Percentiles rank a stretch among this genome's conserved stretches.
phyloP scores from a whole-genome alignment of 2,797 vertebrate species.

The Trematomus bernacchii region DNA sequence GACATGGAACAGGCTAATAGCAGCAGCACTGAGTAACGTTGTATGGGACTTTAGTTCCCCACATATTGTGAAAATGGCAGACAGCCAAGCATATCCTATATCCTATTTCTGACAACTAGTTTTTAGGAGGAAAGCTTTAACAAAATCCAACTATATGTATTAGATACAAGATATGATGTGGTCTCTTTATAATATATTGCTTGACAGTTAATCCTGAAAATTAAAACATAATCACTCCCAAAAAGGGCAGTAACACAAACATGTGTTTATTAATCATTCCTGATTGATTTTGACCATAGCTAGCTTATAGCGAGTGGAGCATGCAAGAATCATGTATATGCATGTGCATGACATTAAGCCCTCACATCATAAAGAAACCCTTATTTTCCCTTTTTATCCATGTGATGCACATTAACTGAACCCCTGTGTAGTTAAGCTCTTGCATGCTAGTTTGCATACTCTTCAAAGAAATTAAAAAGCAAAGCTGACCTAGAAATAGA shows the following conservation, averaged over 20 bases:
- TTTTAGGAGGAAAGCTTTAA: background rate
- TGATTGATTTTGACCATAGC: background rate
- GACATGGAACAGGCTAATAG: conserved; percentile 35
- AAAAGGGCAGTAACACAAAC: background rate
- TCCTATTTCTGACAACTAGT: background rate
- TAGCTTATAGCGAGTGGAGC: background rate
- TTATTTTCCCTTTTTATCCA: background rate
- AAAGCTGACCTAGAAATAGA: background rate
- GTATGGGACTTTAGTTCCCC: conserved; percentile 11
- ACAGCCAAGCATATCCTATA: conserved; percentile 1
- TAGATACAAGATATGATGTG: background rate
- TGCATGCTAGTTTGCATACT: conserved; percentile 2
- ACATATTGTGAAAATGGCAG: conserved; percentile 2
- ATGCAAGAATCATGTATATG: background rate
- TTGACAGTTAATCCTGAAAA: background rate
- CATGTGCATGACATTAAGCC: background rate
- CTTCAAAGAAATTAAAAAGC: background rate
- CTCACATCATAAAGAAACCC: background rate
- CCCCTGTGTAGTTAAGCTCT: background rate
- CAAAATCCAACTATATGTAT: background rate
- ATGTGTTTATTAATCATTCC: background rate
- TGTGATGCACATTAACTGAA: background rate
- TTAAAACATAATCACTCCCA: background rate
- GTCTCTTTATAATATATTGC: background rate
- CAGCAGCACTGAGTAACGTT: conserved; percentile 14